Evolutionary conservation across 2,888 invertebrate species (phyloP).

Genomic region (Plebejus anna): DNA sequence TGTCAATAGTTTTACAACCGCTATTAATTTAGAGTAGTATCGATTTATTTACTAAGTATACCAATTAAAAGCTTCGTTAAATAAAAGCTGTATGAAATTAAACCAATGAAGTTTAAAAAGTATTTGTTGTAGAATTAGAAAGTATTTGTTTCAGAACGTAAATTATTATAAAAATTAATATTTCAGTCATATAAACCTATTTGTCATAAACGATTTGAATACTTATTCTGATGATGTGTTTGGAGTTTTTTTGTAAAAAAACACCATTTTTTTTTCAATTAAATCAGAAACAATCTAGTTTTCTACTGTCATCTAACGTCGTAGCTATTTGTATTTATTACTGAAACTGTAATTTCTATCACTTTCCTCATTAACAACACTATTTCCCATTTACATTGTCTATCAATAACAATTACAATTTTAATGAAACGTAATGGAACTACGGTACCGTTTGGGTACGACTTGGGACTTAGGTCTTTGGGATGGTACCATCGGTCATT

Average conservation of each 20-base stretch:
- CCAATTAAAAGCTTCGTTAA: background rate
- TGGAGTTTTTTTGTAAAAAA: no score
- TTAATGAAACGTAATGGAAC: constrained; percentile 39
- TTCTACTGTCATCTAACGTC: background rate
- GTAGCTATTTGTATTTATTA: background rate
- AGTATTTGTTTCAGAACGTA: no score
- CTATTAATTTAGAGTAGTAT: background rate
- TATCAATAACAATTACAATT: constrained; percentile 31
- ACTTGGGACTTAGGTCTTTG: background rate
- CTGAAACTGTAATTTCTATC: background rate
- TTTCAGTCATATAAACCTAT: no score
- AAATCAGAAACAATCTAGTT: background rate
- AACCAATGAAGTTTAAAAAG: no score
- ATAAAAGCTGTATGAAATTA: background rate
- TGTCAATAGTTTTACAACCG: background rate
- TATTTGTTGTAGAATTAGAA: no score
- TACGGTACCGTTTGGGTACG: constrained; percentile 39
- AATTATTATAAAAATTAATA: no score
- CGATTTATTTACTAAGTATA: background rate
- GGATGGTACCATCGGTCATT: constrained; percentile 63
- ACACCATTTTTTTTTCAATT: background rate
- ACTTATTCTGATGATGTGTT: no score
- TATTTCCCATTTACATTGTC: background rate
- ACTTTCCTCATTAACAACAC: background rate
- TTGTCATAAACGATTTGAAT: no score